Percentiles rank a stretch among this genome's conserved stretches.
These are phyloP conservation scores for Xestia sexstrigata DNA, from an alignment of 2,888 invertebrate species.

Conservation along the genomic window DNA sequence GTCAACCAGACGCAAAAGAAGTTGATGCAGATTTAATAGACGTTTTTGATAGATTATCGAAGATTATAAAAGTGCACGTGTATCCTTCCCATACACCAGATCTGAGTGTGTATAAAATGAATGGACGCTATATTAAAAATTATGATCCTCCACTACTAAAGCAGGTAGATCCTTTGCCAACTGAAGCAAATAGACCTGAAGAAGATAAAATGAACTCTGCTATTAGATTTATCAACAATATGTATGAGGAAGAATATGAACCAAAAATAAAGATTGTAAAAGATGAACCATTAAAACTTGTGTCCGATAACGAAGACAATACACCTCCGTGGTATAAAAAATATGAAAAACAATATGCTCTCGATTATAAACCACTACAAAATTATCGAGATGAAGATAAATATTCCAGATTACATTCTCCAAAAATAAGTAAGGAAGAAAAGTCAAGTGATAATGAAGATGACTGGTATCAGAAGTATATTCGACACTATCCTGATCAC, in stretches of 20 bases:
- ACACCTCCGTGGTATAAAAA: constrained; percentile 35
- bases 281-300: constrained; percentile 13
- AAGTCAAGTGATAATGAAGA: constrained; percentile 24
- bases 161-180: constrained; percentile 1
- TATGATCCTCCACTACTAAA: constrained; percentile 9
- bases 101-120: constrained; percentile 66
- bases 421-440: constrained; percentile 18
- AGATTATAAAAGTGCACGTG: constrained; percentile 75
- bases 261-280: constrained; percentile 14
- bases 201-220: constrained; percentile 41
- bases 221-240: constrained; percentile 49
- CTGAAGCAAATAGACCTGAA: constrained; percentile 10
- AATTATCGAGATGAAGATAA: constrained; percentile 22
- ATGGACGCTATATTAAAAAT: constrained; percentile 25
- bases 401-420: constrained; percentile 7
- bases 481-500: constrained; percentile 41
- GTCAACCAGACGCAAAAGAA: constrained; percentile 10
- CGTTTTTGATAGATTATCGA: constrained; percentile 73
- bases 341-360: constrained; percentile 31
- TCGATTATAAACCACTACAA: constrained; percentile 30
- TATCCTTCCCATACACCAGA: constrained; percentile 74
- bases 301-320: not conserved
- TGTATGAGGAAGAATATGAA: constrained; percentile 31
- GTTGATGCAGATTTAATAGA: constrained; percentile 68
- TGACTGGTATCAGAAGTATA: constrained; percentile 45